Percentiles rank a stretch among this genome's conserved stretches.
Evolutionary conservation across 2,888 invertebrate genomes (phyloP).

Genomic region (Neoaliturus tenellus): DNA sequence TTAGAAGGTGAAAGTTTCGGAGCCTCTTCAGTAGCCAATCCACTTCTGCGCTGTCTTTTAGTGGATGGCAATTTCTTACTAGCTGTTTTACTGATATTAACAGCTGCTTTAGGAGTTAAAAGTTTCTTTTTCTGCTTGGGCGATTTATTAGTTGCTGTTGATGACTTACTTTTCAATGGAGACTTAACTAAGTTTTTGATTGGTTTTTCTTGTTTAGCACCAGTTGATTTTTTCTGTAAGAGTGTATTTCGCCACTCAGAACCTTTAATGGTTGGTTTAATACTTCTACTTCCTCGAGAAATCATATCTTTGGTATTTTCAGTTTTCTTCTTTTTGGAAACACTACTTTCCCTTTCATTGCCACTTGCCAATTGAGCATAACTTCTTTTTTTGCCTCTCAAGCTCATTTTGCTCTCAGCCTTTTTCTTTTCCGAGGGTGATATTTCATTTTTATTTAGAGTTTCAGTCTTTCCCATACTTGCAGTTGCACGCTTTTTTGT

Average conservation of each 20-base stretch:
- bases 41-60: background rate
- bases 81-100: background rate
- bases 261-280: conserved; percentile 7
- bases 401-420: background rate
- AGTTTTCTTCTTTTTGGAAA: background rate
- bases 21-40: background rate
- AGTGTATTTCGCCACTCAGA: conserved; percentile 11
- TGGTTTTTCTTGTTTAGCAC: background rate
- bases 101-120: background rate
- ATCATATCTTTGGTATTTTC: background rate
- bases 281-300: background rate
- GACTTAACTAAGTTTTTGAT: background rate
- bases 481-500: background rate
- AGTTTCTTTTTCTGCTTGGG: background rate
- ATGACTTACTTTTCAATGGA: background rate
- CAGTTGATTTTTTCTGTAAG: background rate
- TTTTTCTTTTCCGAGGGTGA: background rate
- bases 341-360: background rate
- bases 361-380: conserved; percentile 17
- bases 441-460: background rate
- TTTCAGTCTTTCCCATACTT: too few relatives aligned
- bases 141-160: background rate
- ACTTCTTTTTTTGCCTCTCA: conserved; percentile 16
- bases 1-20: background rate
- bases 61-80: background rate